phyloP scores from a whole-genome alignment of 2,888 invertebrate species.

The Drosophila peninsularis region DNA sequence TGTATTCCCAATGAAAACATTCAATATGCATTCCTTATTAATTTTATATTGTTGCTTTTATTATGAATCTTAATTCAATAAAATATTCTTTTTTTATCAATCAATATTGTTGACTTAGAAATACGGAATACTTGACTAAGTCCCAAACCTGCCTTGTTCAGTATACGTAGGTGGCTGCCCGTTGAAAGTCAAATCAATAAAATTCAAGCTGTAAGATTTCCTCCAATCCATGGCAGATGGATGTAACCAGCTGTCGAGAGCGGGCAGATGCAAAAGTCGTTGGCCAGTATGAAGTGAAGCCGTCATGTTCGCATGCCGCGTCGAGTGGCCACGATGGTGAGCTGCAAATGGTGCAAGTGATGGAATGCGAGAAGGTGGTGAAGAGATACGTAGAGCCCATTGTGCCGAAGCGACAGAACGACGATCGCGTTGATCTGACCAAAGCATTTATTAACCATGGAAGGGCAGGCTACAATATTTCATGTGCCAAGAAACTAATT shows the following conservation, averaged over 20 bases:
- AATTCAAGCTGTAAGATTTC: slow-evolving; percentile 2
- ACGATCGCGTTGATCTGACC: neutral
- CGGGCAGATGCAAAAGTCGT: slow-evolving; percentile 7
- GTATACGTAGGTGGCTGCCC: slow-evolving; percentile 12
- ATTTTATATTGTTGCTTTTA: slow-evolving; percentile 2
- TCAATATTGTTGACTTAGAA: too few relatives aligned
- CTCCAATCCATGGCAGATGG: slow-evolving; percentile 30
- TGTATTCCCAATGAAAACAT: neutral
- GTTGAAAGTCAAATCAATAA: neutral
- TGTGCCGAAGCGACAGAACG: neutral
- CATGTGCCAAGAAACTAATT: neutral
- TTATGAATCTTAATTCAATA: neutral
- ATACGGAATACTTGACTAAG: too few relatives aligned
- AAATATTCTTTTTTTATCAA: neutral
- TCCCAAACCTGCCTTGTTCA: too few relatives aligned
- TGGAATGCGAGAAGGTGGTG: neutral
- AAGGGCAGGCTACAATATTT: neutral
- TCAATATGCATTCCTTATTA: slow-evolving; percentile 1
- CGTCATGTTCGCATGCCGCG: slow-evolving; percentile 3
- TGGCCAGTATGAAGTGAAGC: neutral
- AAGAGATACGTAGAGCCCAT: neutral
- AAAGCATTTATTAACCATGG: neutral
- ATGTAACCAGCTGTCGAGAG: slow-evolving; percentile 34
- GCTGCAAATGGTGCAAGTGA: neutral
- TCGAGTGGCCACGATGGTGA: neutral